Evolutionary conservation across 2,888 invertebrate species (phyloP).

Genomic region (Macrophya annulata): DNA sequence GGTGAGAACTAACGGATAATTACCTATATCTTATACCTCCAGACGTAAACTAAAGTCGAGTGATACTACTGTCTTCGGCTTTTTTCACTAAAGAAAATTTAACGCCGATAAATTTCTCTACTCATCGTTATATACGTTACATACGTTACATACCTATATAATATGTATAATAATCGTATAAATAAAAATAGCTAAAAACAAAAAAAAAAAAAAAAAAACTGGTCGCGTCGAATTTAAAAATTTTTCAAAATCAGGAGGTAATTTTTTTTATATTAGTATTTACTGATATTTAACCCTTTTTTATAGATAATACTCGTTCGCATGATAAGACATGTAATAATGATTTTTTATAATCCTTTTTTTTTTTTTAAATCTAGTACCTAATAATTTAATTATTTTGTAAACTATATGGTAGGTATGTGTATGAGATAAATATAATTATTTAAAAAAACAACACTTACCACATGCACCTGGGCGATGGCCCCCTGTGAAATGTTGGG

Average conservation of each 20-base stretch:
- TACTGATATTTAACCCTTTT: too few relatives aligned
- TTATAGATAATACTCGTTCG: too few relatives aligned
- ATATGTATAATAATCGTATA: too few relatives aligned
- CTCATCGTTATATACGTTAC: too few relatives aligned
- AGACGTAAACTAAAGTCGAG: background rate
- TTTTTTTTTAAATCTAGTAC: background rate
- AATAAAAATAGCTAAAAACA: too few relatives aligned
- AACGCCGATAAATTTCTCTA: background rate
- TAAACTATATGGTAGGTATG: background rate
- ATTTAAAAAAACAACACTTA: background rate
- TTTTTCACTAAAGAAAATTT: background rate
- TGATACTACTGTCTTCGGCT: slow-evolving; percentile 33
- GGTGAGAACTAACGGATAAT: slow-evolving; percentile 52
- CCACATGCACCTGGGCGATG: slow-evolving; percentile 38
- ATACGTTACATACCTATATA: too few relatives aligned
- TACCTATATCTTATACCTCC: slow-evolving; percentile 19
- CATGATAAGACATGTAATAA: background rate
- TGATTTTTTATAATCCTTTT: background rate
- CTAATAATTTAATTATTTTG: background rate
- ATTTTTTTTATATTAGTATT: too few relatives aligned
- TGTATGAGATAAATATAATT: background rate
- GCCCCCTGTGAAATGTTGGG: slow-evolving; percentile 43
- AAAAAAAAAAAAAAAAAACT: too few relatives aligned
- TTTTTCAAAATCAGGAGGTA: too few relatives aligned
- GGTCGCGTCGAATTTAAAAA: too few relatives aligned